A percentile compares a stretch with the other conserved stretches of the same genome.
Conservation (phyloP, 2,888 invertebrate genomes). For the Leptogaster cylindrica region DNA sequence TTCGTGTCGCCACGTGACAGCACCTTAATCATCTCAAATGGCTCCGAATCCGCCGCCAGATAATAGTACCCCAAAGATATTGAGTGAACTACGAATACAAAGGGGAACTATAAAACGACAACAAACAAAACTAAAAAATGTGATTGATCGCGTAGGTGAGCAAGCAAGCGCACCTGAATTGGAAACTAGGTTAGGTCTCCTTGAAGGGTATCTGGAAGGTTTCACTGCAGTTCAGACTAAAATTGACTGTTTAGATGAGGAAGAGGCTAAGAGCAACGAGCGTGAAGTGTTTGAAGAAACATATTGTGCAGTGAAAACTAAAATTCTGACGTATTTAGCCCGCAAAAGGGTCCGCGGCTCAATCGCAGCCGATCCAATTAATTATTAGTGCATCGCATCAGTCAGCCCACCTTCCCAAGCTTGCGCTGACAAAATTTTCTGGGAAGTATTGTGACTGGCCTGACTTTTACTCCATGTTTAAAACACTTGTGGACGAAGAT, state of each 20-base stretch:
- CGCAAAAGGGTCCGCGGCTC: constrained; percentile 1
- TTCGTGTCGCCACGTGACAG: no score
- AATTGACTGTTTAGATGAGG: constrained; percentile 10
- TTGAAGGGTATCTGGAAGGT: not conserved
- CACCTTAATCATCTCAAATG: no score
- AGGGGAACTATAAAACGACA: constrained; percentile 1
- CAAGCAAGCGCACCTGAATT: not conserved
- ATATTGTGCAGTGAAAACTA: not conserved
- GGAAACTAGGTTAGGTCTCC: not conserved
- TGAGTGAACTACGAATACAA: not conserved
- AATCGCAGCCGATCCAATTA: not conserved
- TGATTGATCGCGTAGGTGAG: not conserved
- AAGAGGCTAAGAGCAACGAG: not conserved
- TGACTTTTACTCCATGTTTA: not conserved
- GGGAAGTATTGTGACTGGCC: not conserved
- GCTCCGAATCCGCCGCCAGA: not conserved
- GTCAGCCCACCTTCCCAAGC: not conserved
- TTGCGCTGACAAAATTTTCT: not conserved
- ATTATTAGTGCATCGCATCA: not conserved
- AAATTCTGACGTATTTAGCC: not conserved
- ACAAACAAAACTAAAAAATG: not conserved
- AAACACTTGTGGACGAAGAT: not conserved
- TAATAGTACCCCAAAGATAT: not conserved
- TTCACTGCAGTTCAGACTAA: not conserved
- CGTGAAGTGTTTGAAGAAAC: not conserved